Conservation (phyloP, 2,888 invertebrate species). For the Caenorhabditis panamensis region DNA sequence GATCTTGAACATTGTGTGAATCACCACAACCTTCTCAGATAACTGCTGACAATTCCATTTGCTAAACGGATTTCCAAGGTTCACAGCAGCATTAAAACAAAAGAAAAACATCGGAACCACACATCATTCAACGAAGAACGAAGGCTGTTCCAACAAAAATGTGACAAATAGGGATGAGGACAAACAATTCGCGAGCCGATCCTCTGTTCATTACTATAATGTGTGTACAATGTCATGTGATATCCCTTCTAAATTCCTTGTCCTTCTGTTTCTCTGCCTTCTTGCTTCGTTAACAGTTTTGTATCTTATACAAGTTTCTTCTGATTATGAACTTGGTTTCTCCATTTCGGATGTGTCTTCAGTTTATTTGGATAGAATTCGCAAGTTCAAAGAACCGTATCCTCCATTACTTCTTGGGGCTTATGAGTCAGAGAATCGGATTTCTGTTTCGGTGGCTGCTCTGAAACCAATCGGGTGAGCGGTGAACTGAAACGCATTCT, state of each 20-base stretch:
- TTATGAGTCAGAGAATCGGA: constrained; percentile 19
- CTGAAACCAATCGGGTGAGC: constrained; percentile 41
- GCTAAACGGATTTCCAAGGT: not conserved
- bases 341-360: constrained; percentile 24
- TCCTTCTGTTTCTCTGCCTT: constrained; percentile 18
- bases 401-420: constrained; percentile 41
- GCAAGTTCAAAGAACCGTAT: constrained; percentile 37
- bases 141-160: constrained; percentile 30
- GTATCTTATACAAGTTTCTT: constrained; percentile 14
- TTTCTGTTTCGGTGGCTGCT: constrained; percentile 43
- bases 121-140: not conserved
- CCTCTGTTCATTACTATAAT: not conserved
- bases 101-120: not conserved
- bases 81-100: constrained; percentile 3
- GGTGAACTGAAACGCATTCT: not conserved
- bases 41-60: too few species aligned
- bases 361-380: constrained; percentile 19
- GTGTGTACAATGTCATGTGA: constrained; percentile 2
- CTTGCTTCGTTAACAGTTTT: constrained; percentile 24
- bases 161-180: constrained; percentile 8
- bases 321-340: constrained; percentile 16
- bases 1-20: too few species aligned
- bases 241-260: constrained; percentile 7
- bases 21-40: too few species aligned
- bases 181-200: not conserved